Conservation (phyloP, 2,797 vertebrate species). For the Tiaroga cobitis region DNA sequence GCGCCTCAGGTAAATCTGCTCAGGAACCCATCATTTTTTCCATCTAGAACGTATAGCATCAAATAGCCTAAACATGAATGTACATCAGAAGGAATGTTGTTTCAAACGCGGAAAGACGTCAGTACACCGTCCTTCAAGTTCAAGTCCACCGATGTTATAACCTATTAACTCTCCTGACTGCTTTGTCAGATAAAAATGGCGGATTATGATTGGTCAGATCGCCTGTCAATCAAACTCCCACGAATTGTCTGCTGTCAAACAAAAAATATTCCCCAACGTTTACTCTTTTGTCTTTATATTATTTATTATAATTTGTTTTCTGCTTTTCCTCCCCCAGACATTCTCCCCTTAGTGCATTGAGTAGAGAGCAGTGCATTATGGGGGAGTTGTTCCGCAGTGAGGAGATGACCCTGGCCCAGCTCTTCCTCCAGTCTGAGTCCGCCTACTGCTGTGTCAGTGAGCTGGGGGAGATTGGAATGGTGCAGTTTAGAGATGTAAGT, state of each 20-base stretch:
- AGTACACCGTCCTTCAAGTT: too few species aligned
- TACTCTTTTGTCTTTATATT: background rate
- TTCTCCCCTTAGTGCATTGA: conserved; percentile 39
- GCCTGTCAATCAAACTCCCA: too few species aligned
- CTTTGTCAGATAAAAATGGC: too few species aligned
- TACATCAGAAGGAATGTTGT: too few species aligned
- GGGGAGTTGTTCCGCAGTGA: conserved; percentile 94
- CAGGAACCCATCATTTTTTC: too few species aligned
- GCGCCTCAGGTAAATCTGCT: too few species aligned
- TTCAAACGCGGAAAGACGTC: too few species aligned
- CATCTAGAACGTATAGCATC: too few species aligned
- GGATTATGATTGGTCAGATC: too few species aligned
- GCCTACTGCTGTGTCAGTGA: conserved; percentile 98
- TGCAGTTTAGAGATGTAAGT: conserved; percentile 97
- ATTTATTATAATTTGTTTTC: background rate
- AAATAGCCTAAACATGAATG: too few species aligned
- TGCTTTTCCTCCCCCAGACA: background rate
- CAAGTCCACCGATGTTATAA: too few species aligned
- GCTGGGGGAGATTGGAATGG: conserved; percentile 95
- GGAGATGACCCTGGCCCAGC: conserved; percentile 96
- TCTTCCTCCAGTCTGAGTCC: conserved; percentile 94
- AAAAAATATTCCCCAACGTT: background rate
- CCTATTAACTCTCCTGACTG: too few species aligned
- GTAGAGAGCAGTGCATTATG: conserved; percentile 74
- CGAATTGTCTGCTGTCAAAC: background rate